A percentile compares a stretch with the other conserved stretches of the same genome.
phyloP scores from a whole-genome alignment of 2,888 invertebrate species.

The Plagodis dolabraria region DNA sequence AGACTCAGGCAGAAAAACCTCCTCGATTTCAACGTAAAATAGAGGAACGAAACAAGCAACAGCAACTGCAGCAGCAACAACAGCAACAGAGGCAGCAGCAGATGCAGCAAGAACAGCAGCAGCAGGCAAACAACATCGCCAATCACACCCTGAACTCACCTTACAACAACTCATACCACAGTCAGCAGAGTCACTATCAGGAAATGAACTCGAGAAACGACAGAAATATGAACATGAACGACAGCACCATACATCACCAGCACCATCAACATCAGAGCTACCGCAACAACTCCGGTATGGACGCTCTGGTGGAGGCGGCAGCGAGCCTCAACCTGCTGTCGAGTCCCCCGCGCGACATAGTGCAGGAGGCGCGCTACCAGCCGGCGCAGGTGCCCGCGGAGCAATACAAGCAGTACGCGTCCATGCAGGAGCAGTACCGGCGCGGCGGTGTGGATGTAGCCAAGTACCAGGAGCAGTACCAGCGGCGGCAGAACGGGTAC shows the following conservation, averaged over 20 bases:
- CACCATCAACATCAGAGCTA: conserved; percentile 47
- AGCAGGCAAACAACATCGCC: conserved; percentile 37
- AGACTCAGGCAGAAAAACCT: conserved; percentile 81
- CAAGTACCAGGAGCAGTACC: conserved; percentile 65
- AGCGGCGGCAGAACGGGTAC: conserved; percentile 40
- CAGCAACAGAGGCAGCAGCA: conserved; percentile 52
- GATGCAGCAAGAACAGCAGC: conserved; percentile 45
- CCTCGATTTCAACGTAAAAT: conserved; percentile 86
- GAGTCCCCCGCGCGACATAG: conserved; percentile 22
- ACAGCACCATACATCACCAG: conserved; percentile 58
- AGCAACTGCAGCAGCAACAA: conserved; percentile 54
- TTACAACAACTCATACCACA: conserved; percentile 56
- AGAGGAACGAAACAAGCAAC: conserved; percentile 77
- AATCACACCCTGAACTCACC: conserved; percentile 53
- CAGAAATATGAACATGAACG: conserved; percentile 56
- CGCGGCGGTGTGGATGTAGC: conserved; percentile 58
- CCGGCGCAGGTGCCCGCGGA: conserved; percentile 20
- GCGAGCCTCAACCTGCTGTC: conserved; percentile 28
- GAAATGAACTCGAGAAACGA: conserved; percentile 64
- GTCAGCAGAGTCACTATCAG: conserved; percentile 50
- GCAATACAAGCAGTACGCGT: conserved; percentile 27
- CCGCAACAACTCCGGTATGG: conserved; percentile 24
- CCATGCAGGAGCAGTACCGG: conserved; percentile 23
- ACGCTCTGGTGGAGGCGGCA: conserved; percentile 38
- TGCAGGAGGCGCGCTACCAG: conserved; percentile 22